Conservation (phyloP, 2,797 vertebrate species). For the Bradypodion pumilum region DNA sequence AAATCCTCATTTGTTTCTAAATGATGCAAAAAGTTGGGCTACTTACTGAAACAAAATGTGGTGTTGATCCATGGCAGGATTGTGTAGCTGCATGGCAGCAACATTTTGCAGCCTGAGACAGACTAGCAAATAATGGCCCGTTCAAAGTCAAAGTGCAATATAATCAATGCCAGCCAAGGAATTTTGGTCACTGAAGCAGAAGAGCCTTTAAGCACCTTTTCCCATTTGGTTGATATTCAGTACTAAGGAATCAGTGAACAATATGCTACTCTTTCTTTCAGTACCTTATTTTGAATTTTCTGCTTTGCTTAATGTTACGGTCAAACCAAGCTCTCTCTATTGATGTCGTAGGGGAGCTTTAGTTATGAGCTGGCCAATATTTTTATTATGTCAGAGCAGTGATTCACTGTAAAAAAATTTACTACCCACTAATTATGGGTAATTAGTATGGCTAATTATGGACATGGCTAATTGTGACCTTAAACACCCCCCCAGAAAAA, state of each 20-base stretch:
- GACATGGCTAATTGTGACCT: too few species aligned
- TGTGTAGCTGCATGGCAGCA: background rate
- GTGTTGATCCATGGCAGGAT: background rate
- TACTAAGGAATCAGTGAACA: background rate
- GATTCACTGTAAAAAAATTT: too few species aligned
- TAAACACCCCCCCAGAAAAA: too few species aligned
- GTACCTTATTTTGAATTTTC: too few species aligned
- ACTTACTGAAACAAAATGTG: background rate
- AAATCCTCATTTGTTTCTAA: slow-evolving; percentile 33
- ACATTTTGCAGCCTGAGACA: background rate
- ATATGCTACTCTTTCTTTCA: background rate
- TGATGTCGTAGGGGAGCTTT: background rate
- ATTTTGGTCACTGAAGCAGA: background rate
- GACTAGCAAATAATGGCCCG: background rate
- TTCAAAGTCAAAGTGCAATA: too few species aligned
- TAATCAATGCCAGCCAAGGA: background rate
- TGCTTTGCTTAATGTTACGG: background rate
- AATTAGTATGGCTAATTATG: too few species aligned
- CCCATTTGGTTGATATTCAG: background rate
- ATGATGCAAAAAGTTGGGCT: background rate
- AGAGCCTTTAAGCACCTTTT: background rate
- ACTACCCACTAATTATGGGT: too few species aligned
- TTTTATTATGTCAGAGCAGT: background rate
- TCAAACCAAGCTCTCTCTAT: background rate
- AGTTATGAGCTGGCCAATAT: background rate